Percentiles rank a stretch among this genome's conserved stretches.
phyloP scores from a whole-genome alignment of 2,797 vertebrate species.

The Myotis pilosus region DNA sequence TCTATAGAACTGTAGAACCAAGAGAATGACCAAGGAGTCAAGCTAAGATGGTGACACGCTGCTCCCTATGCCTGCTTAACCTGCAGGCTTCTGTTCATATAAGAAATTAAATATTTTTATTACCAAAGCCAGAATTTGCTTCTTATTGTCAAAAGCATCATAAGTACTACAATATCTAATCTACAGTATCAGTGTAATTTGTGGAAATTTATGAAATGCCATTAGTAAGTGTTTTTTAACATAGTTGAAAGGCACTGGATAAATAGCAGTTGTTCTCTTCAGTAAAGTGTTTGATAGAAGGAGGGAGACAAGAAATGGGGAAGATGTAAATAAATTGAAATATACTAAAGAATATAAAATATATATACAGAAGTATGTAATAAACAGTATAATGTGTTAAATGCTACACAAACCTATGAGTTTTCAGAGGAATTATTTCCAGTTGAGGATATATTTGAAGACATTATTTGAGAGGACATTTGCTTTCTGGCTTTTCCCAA shows the following conservation, averaged over 20 bases:
- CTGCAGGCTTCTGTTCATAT: not conserved
- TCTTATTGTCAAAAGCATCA: not conserved
- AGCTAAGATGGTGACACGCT: rapidly evolving
- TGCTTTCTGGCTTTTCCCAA: not conserved
- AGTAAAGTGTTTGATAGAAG: not conserved
- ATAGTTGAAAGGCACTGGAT: not conserved
- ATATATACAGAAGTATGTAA: not conserved
- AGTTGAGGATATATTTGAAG: not conserved
- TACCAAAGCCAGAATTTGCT: not conserved
- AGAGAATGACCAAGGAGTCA: not conserved
- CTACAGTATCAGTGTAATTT: not conserved
- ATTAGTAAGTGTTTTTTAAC: not conserved
- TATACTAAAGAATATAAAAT: not conserved
- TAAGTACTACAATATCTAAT: not conserved
- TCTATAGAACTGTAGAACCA: not conserved
- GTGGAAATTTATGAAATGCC: not conserved
- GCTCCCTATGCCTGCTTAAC: not conserved
- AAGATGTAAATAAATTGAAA: not conserved
- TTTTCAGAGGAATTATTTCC: constrained; percentile 2
- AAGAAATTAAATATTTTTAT: not conserved
- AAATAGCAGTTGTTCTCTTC: not conserved
- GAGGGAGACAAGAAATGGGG: not conserved
- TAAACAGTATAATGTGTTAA: not conserved
- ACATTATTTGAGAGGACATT: not conserved
- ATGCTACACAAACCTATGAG: not conserved